Evolutionary conservation across 2,888 invertebrate species (phyloP).

Genomic region (Sabellastarte sp.): DNA sequence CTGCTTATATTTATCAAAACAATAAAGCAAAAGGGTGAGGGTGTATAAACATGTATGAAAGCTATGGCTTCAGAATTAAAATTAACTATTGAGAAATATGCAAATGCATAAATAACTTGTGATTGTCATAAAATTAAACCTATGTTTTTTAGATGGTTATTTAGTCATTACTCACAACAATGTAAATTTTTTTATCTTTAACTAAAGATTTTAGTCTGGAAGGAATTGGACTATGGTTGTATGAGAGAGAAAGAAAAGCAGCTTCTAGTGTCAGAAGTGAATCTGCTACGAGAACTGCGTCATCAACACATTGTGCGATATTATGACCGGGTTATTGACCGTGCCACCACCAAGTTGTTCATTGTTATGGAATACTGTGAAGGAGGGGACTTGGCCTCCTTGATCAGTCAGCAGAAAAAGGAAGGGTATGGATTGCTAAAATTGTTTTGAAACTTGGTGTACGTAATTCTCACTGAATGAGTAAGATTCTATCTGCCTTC

Average conservation of each 20-base stretch:
- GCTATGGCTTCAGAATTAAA: too few relatives aligned
- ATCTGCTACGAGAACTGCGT: slow-evolving; percentile 63
- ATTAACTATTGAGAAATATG: too few relatives aligned
- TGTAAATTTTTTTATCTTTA: background rate
- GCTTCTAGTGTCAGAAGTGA: slow-evolving; percentile 65
- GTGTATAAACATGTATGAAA: too few relatives aligned
- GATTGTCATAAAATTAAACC: background rate
- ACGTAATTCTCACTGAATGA: too few relatives aligned
- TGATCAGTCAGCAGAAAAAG: slow-evolving; percentile 63
- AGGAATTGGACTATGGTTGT: slow-evolving; percentile 66
- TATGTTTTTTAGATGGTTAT: background rate
- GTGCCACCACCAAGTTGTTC: slow-evolving; percentile 65
- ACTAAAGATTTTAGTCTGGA: slow-evolving; percentile 64
- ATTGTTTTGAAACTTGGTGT: too few relatives aligned
- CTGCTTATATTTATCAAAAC: too few relatives aligned
- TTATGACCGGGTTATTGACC: slow-evolving; percentile 65
- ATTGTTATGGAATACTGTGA: slow-evolving; percentile 69
- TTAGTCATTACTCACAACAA: background rate
- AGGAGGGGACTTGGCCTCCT: slow-evolving; percentile 65
- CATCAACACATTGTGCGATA: slow-evolving; percentile 67
- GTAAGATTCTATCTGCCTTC: too few relatives aligned
- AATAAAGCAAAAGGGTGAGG: too few relatives aligned
- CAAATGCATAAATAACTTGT: background rate
- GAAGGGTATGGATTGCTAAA: too few relatives aligned
- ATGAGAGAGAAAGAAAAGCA: slow-evolving; percentile 64